Evolutionary conservation across 2,113 vertebrate species (phyloP).

Genomic region (Catharus bicknelli): DNA sequence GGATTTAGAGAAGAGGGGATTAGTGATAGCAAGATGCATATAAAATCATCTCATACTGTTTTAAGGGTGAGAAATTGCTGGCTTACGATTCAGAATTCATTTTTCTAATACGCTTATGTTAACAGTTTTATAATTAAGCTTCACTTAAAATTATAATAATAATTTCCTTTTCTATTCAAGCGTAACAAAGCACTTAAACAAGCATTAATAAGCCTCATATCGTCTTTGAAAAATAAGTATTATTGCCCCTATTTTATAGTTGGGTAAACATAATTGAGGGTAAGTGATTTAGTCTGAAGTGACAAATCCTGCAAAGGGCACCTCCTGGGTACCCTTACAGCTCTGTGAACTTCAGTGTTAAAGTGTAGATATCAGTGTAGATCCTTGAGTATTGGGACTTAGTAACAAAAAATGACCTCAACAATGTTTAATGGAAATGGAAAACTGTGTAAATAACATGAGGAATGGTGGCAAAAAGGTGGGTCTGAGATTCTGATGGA

Average conservation of each 20-base stretch:
- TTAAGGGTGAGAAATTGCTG: background rate
- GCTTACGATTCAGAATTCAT: background rate
- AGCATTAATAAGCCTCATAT: constrained; percentile 41
- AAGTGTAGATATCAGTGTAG: background rate
- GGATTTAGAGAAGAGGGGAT: background rate
- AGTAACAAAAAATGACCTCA: background rate
- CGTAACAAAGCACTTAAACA: constrained; percentile 30
- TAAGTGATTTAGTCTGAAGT: background rate
- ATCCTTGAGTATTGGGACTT: background rate
- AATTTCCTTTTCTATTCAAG: constrained; percentile 40
- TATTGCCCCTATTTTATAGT: constrained; percentile 6
- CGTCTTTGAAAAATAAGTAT: constrained; percentile 5
- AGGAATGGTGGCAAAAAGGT: background rate
- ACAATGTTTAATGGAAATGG: background rate
- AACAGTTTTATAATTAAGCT: constrained; percentile 49
- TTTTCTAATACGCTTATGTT: constrained; percentile 28
- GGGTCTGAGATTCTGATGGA: background rate
- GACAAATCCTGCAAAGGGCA: background rate
- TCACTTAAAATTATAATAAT: constrained; percentile 30
- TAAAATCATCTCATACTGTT: background rate
- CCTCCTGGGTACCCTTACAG: background rate
- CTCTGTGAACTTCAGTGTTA: background rate
- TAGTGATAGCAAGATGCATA: constrained; percentile 1
- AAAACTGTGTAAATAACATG: background rate
- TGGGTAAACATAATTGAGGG: background rate